These are phyloP conservation scores for Anastrepha ludens DNA, from an alignment of 1,140 invertebrate genomes.

Conservation along the genomic window DNA sequence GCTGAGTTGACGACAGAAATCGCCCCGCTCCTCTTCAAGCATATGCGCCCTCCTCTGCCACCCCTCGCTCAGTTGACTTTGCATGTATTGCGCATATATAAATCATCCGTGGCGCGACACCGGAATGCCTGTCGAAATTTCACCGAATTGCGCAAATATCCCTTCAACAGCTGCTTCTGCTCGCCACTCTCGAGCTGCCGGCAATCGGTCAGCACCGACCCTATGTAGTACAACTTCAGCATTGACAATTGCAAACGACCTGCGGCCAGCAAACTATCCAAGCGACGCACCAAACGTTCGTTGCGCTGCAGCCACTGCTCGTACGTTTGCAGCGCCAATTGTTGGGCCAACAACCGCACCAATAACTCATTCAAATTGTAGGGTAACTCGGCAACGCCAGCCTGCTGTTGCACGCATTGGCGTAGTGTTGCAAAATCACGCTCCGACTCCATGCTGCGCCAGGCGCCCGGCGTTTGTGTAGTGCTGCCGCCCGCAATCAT, in stretches of 20 bases:
- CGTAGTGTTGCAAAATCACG: constrained; percentile 61
- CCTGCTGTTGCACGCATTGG: constrained; percentile 59
- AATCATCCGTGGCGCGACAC: constrained; percentile 61
- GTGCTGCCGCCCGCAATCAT: constrained; percentile 67
- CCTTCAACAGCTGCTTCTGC: constrained; percentile 63
- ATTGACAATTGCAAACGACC: constrained; percentile 63
- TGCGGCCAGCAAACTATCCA: constrained; percentile 60
- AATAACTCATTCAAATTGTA: constrained; percentile 64
- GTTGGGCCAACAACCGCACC: constrained; percentile 62
- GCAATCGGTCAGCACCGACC: constrained; percentile 63
- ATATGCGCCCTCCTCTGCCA: background rate
- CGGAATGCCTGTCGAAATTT: constrained; percentile 65
- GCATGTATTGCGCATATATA: constrained; percentile 57
- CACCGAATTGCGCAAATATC: constrained; percentile 61
- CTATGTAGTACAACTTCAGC: constrained; percentile 64
- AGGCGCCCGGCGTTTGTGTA: constrained; percentile 64
- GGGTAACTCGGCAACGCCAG: background rate
- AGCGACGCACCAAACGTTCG: constrained; percentile 51
- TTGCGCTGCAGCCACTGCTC: constrained; percentile 61
- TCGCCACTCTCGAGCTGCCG: constrained; percentile 52
- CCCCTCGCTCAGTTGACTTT: constrained; percentile 29
- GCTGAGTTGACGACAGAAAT: too few species aligned
- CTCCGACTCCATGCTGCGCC: constrained; percentile 70
- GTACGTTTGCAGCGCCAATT: constrained; percentile 59
- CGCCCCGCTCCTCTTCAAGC: background rate